Base-by-base conservation (phyloP, 2,113 vertebrate species). In the Silurus asotus region DNA sequence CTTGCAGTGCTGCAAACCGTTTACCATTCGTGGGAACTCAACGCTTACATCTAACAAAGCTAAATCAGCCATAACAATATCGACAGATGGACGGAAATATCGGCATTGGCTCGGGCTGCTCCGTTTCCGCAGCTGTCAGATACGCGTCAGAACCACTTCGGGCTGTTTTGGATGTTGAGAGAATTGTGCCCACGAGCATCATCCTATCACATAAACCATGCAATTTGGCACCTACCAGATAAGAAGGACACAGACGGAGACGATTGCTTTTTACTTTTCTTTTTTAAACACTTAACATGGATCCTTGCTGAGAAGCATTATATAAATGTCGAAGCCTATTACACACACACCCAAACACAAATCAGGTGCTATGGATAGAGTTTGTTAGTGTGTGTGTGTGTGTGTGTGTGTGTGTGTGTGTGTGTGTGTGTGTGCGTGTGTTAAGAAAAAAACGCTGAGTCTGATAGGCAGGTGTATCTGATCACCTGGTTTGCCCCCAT, bases 181-280 rank as follows among this genome's bases (percentile, higher is more conserved):
- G 61, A 55, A 67, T 53, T 85, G 61, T 56, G 59, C 45, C 83
- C n/a, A 65, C 17, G 8, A 78, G 72, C 74, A 77, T 61, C 74
- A 65, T 78, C 72, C 77, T 84, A 77, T 78, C 48, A 84, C 48
- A 17, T 77, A 84, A 37, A 64, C 72, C 82, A 75, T 6, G 82
- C 82, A 84, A 84, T 84, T 51, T 51, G 49, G 59, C 83, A 67
- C 74, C 58, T 77, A 25, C 20, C 6, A 37, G 59, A 85, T 78
- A 85, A 20, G 17, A 25, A 78, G 51, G 72, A 11, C 48, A 64
- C 17, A 19, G 28, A 80, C 77, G 48, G 58, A 48, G 62, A 48
- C 62, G 17, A 58, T 69, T 79, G 25, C 82, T 75, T 84, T 55
- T 45, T 56, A 10, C 4, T 15, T 8, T 75, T 84, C 45, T 45